Evolutionary conservation across 1,140 invertebrate species (phyloP).

Genomic region (Drosophila virilis): DNA sequence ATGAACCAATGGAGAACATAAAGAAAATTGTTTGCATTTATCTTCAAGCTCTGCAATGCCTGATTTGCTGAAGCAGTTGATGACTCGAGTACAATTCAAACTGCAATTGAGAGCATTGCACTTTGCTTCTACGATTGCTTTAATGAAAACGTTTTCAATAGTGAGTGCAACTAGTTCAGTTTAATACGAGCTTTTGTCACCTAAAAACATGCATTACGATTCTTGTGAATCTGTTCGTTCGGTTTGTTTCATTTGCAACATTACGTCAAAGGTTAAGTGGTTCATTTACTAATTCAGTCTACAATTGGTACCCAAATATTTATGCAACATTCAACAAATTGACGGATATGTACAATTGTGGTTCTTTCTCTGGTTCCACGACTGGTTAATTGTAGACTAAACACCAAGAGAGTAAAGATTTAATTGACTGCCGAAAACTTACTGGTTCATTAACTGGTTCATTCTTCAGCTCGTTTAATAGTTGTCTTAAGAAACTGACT

Average conservation of each 20-base stretch:
- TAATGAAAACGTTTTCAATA: neutral
- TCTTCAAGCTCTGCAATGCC: neutral
- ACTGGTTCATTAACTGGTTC: neutral
- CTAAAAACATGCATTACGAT: no score
- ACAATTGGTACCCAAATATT: no score
- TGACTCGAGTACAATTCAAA: neutral
- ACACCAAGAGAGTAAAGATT: no score
- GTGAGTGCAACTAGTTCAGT: neutral
- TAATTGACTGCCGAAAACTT: no score
- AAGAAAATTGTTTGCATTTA: neutral
- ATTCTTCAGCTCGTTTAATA: no score
- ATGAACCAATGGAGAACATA: conserved; percentile 6
- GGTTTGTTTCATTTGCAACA: neutral
- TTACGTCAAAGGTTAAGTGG: neutral
- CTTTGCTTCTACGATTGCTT: neutral
- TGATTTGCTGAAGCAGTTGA: neutral
- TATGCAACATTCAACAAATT: no score
- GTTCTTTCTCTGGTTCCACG: no score
- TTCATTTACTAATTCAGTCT: neutral
- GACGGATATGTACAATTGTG: no score
- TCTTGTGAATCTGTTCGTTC: no score
- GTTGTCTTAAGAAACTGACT: no score
- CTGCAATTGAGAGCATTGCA: conserved; percentile 1
- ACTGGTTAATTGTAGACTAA: no score
- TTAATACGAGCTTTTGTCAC: no score